Evolutionary conservation across 2,888 invertebrate genomes (phyloP).

Genomic region (Cephus nigrinus): DNA sequence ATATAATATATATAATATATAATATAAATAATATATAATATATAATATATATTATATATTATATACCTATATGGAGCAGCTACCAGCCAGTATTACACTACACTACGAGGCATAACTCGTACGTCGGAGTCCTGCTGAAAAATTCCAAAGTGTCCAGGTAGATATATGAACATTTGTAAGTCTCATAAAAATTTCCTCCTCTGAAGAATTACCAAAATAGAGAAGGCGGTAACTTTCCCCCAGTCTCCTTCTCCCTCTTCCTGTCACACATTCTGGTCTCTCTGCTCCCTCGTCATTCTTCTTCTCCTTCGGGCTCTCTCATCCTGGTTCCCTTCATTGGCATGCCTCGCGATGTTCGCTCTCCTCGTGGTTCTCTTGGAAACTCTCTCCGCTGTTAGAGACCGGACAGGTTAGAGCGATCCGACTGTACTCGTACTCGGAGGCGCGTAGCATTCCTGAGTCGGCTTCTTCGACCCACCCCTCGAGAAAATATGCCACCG

Average conservation of each 20-base stretch:
- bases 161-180: slow-evolving; percentile 15
- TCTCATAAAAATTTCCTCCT: slow-evolving; percentile 60
- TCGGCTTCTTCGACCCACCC: slow-evolving; percentile 48
- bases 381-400: background rate
- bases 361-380: background rate
- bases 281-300: slow-evolving; percentile 11
- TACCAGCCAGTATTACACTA: background rate
- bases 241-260: slow-evolving; percentile 11
- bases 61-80: background rate
- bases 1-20: background rate
- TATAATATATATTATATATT: background rate
- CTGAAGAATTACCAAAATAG: slow-evolving; percentile 36
- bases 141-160: background rate
- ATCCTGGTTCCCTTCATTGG: slow-evolving; percentile 17
- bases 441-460: slow-evolving; percentile 50
- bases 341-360: background rate
- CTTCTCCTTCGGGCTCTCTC: slow-evolving; percentile 12
- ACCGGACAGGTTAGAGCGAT: slow-evolving; percentile 35
- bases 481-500: slow-evolving; percentile 31
- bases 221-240: slow-evolving; percentile 20
- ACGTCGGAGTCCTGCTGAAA: background rate
- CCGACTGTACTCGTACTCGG: slow-evolving; percentile 24
- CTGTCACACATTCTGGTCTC: slow-evolving; percentile 24
- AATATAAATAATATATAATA: background rate
- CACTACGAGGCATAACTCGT: background rate